Evolutionary conservation across 2,113 vertebrate species (phyloP), one percentile per base, ranked within the genome.

Genomic region (Progne subis): DNA sequence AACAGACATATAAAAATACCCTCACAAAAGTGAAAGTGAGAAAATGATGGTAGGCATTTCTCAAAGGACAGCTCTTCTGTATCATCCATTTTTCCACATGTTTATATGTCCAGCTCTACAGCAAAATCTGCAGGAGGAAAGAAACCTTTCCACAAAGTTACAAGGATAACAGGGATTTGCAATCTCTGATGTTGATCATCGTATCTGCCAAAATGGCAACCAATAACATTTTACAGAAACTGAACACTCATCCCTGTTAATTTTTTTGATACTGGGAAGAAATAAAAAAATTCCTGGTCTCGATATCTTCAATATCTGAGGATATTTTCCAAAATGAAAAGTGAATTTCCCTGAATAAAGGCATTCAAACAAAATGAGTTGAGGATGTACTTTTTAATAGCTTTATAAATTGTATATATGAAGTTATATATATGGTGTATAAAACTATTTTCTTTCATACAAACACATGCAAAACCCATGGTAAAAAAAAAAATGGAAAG

Each of bases 21-120:
- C 14, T 34, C 31, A 82, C 41, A 76, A 90, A 96, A 95, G 72
- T 86, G 70, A 90, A 94, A 78, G 39, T 29, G 50, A 92, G 61
- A 3, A 92, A 69, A 83, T 83, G 19, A 41, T 37, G 16, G n/a
- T 16, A 75, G 11, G 5, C 34, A 69, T 82, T 82, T 92, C 82
- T 85, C 83, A 61, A 91, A 96, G 82, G 55, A 76, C 12, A 67
- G 4, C 8, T 82, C 39, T 12, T 28, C 86, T 83, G 28, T 78
- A 74, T 44, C 29, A 0, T 16, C 39, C 15, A 1, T 52, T 37
- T 64, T 85, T 19, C 49, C 75, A 21, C 21, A 28, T 23, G 5
- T 79, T 70, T 88, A 43, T 64, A 17, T 75, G 37, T 65, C 41
- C 15, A 87, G 26, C 5, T 86, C 67, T 92, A 60, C 55, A 89